Conservation (phyloP, 2,797 vertebrate genomes). For the Notolabrus celidotus region DNA sequence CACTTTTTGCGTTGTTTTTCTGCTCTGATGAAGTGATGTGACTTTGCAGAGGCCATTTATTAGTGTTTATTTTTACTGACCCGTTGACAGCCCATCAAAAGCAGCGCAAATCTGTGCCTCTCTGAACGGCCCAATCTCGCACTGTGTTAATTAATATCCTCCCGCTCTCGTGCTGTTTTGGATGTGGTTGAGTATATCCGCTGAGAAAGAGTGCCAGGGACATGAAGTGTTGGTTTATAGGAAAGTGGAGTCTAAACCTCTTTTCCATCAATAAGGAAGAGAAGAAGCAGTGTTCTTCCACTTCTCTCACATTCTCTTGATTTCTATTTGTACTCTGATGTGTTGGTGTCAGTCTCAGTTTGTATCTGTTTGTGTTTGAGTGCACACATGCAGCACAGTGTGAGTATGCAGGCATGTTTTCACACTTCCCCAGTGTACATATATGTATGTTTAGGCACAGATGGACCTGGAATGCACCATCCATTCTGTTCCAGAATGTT, state of each 20-base stretch:
- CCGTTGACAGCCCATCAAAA: conserved; percentile 50
- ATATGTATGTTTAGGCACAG: conserved; percentile 52
- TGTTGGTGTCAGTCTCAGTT: background rate
- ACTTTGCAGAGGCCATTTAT: conserved; percentile 16
- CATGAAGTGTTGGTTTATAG: conserved; percentile 58
- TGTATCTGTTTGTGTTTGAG: conserved; percentile 11
- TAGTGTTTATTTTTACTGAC: conserved; percentile 53
- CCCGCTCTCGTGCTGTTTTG: conserved; percentile 58
- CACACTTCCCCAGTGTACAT: conserved; percentile 23
- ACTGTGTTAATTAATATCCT: conserved; percentile 72
- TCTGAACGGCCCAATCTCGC: conserved; percentile 20
- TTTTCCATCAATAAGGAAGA: conserved; percentile 25
- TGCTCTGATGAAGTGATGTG: conserved; percentile 16
- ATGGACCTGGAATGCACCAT: conserved; percentile 59
- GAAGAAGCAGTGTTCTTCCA: conserved; percentile 15
- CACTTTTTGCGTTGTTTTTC: conserved; percentile 23
- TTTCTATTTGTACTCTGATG: conserved; percentile 22
- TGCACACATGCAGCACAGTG: conserved; percentile 4
- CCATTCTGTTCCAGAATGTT: conserved; percentile 54
- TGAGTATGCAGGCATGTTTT: conserved; percentile 6
- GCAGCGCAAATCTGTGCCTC: conserved; percentile 26
- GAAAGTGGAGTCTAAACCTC: conserved; percentile 40
- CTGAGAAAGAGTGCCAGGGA: conserved; percentile 49
- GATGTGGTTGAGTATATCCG: conserved; percentile 52
- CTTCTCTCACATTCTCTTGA: conserved; percentile 12